Percentiles rank a stretch among this genome's conserved stretches.
These are phyloP conservation scores for Galagoides demidoff DNA, from an alignment of 2,797 vertebrate species.

Conservation along the genomic window DNA sequence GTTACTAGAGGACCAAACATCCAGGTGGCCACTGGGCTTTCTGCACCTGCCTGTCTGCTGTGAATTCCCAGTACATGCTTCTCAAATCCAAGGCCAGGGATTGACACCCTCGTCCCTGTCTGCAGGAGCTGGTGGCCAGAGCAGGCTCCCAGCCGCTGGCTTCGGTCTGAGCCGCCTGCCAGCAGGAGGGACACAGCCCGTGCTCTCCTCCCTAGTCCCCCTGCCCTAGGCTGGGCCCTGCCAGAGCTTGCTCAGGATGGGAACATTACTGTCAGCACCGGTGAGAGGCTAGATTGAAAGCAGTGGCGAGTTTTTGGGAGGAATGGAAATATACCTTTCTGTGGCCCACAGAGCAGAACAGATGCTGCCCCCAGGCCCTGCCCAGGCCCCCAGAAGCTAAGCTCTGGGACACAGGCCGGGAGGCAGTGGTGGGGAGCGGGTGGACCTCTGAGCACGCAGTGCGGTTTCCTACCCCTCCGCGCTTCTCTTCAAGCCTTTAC, in stretches of 20 bases:
- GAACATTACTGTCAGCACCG: background rate
- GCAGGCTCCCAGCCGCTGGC: background rate
- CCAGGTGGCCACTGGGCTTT: background rate
- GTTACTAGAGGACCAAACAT: accelerated
- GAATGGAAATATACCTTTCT: background rate
- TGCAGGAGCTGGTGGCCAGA: background rate
- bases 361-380: background rate
- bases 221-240: constrained; percentile 1
- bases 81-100: background rate
- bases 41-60: background rate
- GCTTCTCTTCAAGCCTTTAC: background rate
- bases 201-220: background rate
- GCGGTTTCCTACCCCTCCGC: background rate
- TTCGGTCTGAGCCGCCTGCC: background rate
- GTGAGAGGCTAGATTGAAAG: background rate
- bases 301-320: background rate
- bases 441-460: background rate
- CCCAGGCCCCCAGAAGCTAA: background rate
- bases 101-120: background rate
- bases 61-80: background rate
- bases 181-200: accelerated
- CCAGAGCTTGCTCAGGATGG: background rate
- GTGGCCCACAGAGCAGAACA: background rate
- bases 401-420: background rate
- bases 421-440: no score